A percentile compares a stretch with the other conserved stretches of the same genome.
Conservation (phyloP, 1,140 invertebrate genomes). For the Arion vulgaris region DNA sequence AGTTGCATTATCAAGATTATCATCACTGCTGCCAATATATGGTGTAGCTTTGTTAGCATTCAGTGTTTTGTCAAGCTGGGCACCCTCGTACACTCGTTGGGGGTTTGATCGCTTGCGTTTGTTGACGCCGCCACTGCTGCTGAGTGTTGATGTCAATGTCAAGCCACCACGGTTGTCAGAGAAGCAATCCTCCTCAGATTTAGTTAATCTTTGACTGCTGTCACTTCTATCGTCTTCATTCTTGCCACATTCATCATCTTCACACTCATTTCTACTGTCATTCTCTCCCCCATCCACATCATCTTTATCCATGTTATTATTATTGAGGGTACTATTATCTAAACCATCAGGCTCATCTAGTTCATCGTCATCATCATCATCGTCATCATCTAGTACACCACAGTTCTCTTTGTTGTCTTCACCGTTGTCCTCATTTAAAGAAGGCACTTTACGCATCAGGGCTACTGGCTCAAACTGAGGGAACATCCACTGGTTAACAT, state of each 20-base stretch:
- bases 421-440: conserved; percentile 48
- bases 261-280: neutral
- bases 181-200: conserved; percentile 19
- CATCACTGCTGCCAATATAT: conserved; percentile 5
- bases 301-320: conserved; percentile 27
- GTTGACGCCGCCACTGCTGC: conserved; percentile 67
- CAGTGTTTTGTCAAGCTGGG: conserved; percentile 79
- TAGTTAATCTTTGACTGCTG: neutral
- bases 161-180: conserved; percentile 21
- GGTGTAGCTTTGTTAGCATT: conserved; percentile 31
- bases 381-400: conserved; percentile 47
- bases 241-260: conserved; percentile 10
- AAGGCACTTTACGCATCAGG: conserved; percentile 46
- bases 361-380: conserved; percentile 42
- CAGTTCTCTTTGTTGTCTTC: conserved; percentile 56
- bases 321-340: conserved; percentile 33
- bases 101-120: conserved; percentile 93
- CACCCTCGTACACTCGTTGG: conserved; percentile 96
- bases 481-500: conserved; percentile 69
- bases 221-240: conserved; percentile 41
- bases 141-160: conserved; percentile 37
- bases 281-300: conserved; percentile 9
- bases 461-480: conserved; percentile 67
- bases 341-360: conserved; percentile 48
- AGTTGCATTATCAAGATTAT: conserved; percentile 35